Conservation (phyloP, 2,113 vertebrate species). For the Leptocoma aspasia region DNA sequence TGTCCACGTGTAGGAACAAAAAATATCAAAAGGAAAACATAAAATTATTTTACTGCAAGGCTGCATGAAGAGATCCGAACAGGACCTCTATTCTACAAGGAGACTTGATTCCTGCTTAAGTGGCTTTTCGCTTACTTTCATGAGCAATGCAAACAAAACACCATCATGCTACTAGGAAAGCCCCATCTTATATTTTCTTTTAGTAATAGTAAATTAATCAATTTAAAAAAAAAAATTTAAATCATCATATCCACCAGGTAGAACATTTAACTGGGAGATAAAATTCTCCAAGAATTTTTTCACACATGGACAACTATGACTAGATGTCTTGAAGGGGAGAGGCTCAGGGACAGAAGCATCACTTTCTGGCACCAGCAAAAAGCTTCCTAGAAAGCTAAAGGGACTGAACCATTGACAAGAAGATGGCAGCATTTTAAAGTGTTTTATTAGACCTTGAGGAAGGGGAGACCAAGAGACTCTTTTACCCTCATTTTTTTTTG, state of each 20-base stretch:
- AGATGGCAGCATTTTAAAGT: not conserved
- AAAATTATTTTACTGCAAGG: not conserved
- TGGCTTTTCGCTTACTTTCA: not conserved
- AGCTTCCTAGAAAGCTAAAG: not conserved
- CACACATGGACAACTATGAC: not conserved
- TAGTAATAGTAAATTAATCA: not conserved
- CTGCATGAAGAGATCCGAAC: not conserved
- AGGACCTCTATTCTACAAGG: not conserved
- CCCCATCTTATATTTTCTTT: not conserved
- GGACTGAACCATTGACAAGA: not conserved
- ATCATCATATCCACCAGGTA: not conserved
- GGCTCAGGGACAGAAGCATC: not conserved
- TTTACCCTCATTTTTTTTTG: not conserved
- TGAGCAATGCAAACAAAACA: not conserved
- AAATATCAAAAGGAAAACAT: not conserved
- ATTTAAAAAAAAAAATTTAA: rapidly evolving
- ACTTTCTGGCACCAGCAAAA: not conserved
- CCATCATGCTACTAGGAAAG: not conserved
- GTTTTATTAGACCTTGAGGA: not conserved
- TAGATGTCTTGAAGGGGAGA: not conserved
- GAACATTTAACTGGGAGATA: not conserved
- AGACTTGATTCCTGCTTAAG: not conserved
- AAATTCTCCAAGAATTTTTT: not conserved
- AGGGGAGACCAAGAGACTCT: not conserved
- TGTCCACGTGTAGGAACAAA: not conserved